Percentiles rank a stretch among this genome's conserved stretches.
Conservation (phyloP, 2,113 vertebrate genomes). For the Hassar affinis region DNA sequence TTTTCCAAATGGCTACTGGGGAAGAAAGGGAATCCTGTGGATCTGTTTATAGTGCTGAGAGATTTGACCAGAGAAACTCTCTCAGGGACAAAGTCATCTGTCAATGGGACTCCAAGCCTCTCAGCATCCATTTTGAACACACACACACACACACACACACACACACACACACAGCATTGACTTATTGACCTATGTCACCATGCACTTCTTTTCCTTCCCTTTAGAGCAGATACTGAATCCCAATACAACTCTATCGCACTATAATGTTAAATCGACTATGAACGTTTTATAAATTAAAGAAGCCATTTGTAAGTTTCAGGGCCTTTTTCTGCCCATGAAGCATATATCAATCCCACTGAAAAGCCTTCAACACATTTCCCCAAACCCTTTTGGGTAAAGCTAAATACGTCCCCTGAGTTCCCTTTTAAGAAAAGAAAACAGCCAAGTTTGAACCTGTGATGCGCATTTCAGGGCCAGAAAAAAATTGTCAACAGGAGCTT, state of each 20-base stretch:
- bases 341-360: not conserved
- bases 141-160: slow-evolving; percentile 1
- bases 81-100: slow-evolving; percentile 25
- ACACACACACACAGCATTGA: not conserved
- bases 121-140: not conserved
- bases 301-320: not conserved
- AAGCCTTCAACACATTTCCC: not conserved
- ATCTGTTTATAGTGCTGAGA: not conserved
- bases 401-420: not conserved
- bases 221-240: not conserved
- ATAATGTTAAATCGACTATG: not conserved
- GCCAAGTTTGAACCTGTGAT: not conserved
- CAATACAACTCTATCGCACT: not conserved
- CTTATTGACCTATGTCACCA: not conserved
- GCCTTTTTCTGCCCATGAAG: not conserved
- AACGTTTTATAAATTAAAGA: not conserved
- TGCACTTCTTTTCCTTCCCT: not conserved
- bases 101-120: not conserved
- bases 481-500: not conserved
- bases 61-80: slow-evolving; percentile 2
- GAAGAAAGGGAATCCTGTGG: slow-evolving; percentile 24
- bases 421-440: not conserved
- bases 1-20: not conserved
- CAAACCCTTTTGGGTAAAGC: not conserved
- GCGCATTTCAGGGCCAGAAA: not conserved